Base-by-base conservation (phyloP, 2,797 vertebrate species). In the Valencia hispanica region DNA sequence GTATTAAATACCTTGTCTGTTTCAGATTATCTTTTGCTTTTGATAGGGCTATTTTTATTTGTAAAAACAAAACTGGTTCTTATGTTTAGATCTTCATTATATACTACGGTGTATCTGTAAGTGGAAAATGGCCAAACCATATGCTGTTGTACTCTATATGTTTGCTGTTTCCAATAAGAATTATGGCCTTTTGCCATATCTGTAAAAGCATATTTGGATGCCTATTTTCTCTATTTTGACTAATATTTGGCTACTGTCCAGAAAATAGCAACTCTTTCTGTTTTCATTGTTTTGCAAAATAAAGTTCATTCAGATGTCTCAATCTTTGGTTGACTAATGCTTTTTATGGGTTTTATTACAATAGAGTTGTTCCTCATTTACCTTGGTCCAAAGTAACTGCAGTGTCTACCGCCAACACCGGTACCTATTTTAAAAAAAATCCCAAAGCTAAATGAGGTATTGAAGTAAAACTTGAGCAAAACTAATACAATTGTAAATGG, bases 221-320 rank as follows among this genome's bases (percentile, higher is more conserved):
- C 47, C 43, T 75, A 1, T 75, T 36, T 72, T 53, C 20, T 75
- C 57, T 66, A 2, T 81, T 85, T 36, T 65, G 72, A 79, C 43
- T 47, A 59, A 80, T 85, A 61, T 84, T 57, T 74, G 63, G 68
- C 76, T 79, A 68, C 76, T 81, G 75, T 86, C 72, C 79, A 72
- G 51, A 66, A 80, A 83, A 73, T 59, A 57, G 73, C 12, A 51
- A 61, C 59, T 71, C 79, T 85, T 73, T 84, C n/a, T 59, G 81
- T 30, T 82, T 48, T 77, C 18, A 18, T 12, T 72, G 47, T 65
- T 78, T 72, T 59, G 51, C 53, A 65, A 83, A 89, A 91, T 91
- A 91, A 88, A 88, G 65, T 84, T 79, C 17, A 57, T 84, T 77
- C 73, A 75, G 66, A 78, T 82, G 22, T 43, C 63, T 10, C 25